Evolutionary conservation across 1,140 invertebrate genomes (phyloP), one percentile per base, ranked within the genome.

Genomic region (Pentalonia nigronervosa): DNA sequence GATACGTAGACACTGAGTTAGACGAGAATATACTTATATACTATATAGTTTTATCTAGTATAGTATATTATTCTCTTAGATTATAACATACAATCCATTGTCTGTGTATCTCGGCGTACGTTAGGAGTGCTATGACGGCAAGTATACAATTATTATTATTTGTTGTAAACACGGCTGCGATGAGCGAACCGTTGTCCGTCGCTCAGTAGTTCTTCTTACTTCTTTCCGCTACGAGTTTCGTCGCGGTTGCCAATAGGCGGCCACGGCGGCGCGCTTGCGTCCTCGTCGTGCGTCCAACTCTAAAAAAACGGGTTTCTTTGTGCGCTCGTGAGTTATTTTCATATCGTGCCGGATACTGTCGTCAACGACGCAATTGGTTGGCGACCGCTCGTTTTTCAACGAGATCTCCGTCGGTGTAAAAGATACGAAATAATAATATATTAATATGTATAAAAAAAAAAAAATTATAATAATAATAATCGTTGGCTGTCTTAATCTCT

Each of bases 281-380:
- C 11, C 17, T 56, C 34, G n/a, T 41, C 48, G 17, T 36, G 34
- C 47, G 41, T 89, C 88, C 88, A 89, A 50, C 56, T 90, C 36
- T 90, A 90, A 90, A 90, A 90, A 90, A 90, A 90, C 89, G 36
- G 36, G 89, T 90, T 90, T 90, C 89, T 90, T 90, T 90, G 89
- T 90, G 53, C 45, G n/a, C n/a, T 30, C 47, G 14, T n/a, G 20
- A 90, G 89, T 90, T 90, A 90, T 90, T 90, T 90, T 90, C 89
- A 90, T 90, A 60, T 60, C 36, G 56, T 90, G 36, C 89, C 89
- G 89, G 89, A 90, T 90, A 23, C 45, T 56, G 89, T 56, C n/a
- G 53, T 53, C 50, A 53, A 53, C 50, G 21, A 90, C 88, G 88
- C 47, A 88, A 41, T 88, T 88, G 47, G 47, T 25, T 41, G 17